A percentile compares a stretch with the other conserved stretches of the same genome.
Evolutionary conservation across 2,113 vertebrate genomes (phyloP).

Genomic region (Opisthocomus hoazin): DNA sequence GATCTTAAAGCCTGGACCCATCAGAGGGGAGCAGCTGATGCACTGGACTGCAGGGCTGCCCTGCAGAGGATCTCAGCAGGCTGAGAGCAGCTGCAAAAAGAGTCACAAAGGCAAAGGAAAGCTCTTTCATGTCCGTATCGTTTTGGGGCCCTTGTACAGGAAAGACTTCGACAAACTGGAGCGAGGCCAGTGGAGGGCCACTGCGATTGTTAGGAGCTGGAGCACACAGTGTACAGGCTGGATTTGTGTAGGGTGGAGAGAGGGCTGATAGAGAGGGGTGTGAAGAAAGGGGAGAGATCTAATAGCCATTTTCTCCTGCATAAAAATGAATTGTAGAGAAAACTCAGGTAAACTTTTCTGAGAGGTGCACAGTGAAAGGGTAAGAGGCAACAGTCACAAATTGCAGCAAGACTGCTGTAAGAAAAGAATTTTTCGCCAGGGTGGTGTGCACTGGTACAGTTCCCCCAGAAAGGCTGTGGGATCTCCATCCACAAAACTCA

Average conservation of each 20-base stretch:
- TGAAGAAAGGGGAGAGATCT: neutral
- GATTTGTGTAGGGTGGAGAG: neutral
- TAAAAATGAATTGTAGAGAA: neutral
- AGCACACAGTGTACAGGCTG: rapidly evolving
- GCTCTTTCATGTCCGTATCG: neutral
- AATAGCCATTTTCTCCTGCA: neutral
- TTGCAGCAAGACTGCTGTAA: neutral
- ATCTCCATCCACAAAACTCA: neutral
- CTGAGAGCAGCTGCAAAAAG: neutral
- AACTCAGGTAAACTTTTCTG: neutral
- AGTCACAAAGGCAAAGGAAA: neutral
- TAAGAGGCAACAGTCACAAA: neutral
- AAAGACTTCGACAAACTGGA: neutral
- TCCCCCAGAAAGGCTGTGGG: neutral
- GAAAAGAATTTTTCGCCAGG: neutral
- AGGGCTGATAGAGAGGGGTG: neutral
- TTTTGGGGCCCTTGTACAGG: neutral
- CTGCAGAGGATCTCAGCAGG: neutral
- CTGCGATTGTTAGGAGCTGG: neutral
- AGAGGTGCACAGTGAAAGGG: neutral
- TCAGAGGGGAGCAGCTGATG: neutral
- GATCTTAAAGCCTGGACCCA: neutral
- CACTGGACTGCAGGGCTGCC: neutral
- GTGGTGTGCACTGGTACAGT: neutral
- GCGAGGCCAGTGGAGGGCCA: rapidly evolving